Conservation (phyloP, 2,113 vertebrate species). For the Micromys minutus region DNA sequence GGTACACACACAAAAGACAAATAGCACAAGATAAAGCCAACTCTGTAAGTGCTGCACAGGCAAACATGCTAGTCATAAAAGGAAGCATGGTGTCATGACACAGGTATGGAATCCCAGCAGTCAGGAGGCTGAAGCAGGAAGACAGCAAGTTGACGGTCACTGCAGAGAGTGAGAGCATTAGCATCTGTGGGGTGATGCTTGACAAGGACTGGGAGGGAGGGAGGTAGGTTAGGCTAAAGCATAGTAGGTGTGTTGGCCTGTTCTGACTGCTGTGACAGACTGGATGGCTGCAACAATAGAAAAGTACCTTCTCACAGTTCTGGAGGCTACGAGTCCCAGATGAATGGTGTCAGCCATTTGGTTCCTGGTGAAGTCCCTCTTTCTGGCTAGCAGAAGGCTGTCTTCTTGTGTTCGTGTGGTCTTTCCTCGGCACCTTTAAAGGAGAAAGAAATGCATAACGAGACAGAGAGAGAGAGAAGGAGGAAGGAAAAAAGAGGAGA, state of each 20-base stretch:
- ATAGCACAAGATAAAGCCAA: background rate
- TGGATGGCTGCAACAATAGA: background rate
- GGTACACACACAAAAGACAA: background rate
- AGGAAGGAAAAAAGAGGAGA: too few relatives aligned
- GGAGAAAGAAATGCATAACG: too few relatives aligned
- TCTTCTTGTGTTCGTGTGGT: background rate
- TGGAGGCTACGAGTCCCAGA: background rate
- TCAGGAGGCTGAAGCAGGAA: background rate
- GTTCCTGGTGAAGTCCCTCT: background rate
- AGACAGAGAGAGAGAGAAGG: background rate
- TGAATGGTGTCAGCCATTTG: background rate
- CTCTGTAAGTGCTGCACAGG: background rate
- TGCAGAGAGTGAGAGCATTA: background rate
- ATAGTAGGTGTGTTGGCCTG: background rate
- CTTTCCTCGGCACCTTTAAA: background rate
- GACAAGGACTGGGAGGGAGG: background rate
- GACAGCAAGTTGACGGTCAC: background rate
- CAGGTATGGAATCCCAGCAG: background rate
- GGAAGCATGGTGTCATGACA: background rate
- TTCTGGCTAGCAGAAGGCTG: background rate
- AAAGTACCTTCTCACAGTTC: background rate
- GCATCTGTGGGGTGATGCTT: background rate
- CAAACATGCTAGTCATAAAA: background rate
- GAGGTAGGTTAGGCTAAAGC: background rate
- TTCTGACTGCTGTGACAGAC: background rate